Conservation (phyloP, 2,797 vertebrate species). For the Pipistrellus nathusii region DNA sequence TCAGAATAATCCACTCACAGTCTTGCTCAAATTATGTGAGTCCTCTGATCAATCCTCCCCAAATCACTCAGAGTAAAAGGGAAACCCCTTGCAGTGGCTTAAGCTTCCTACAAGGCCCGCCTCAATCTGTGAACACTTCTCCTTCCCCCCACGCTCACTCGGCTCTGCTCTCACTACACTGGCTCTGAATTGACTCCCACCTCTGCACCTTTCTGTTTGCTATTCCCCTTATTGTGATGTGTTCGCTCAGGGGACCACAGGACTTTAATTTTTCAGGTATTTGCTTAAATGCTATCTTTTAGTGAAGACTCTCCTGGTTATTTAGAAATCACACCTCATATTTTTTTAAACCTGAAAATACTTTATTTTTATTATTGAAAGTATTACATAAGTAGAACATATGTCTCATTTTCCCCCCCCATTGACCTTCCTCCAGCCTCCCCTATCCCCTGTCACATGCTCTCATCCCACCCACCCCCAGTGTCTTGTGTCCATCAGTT, state of each 20-base stretch:
- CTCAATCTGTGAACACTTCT: background rate
- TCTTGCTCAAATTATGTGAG: background rate
- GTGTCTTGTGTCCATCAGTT: no score
- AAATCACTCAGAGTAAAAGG: background rate
- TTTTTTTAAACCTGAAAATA: no score
- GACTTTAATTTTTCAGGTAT: background rate
- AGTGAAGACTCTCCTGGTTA: background rate
- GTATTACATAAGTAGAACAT: no score
- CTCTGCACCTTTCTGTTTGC: background rate
- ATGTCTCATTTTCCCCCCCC: no score
- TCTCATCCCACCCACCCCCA: no score
- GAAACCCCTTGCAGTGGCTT: background rate
- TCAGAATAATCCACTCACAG: background rate
- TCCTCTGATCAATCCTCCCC: background rate
- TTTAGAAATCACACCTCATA: background rate
- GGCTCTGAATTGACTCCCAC: no score
- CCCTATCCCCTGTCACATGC: no score
- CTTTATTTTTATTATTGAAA: no score
- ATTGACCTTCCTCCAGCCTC: background rate
- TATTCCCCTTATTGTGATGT: no score
- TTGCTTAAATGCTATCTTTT: background rate
- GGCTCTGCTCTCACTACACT: background rate
- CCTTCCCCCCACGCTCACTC: background rate
- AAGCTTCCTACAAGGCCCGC: background rate
- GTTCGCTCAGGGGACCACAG: background rate